Evolutionary conservation across 2,113 vertebrate genomes (phyloP).

Genomic region (Psephotus haematonotus): DNA sequence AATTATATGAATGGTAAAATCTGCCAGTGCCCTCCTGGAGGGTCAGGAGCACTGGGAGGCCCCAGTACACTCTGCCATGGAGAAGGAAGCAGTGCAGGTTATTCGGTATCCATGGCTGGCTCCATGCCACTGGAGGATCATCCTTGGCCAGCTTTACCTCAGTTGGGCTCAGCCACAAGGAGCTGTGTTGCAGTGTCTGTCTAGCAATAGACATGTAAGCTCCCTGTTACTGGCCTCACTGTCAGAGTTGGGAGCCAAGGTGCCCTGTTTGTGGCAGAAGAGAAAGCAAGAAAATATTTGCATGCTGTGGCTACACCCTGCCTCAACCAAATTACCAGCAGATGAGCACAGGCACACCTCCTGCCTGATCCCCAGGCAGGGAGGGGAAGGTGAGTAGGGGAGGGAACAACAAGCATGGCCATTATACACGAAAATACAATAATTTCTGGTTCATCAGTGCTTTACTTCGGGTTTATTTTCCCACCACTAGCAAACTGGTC

Average conservation of each 20-base stretch:
- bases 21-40: neutral
- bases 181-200: accelerated
- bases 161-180: neutral
- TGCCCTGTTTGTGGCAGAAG: neutral
- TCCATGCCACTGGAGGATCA: accelerated
- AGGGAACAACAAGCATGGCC: neutral
- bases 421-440: conserved; percentile 28
- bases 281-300: conserved; percentile 26
- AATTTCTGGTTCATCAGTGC: neutral
- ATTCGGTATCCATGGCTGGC: accelerated
- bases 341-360: neutral
- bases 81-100: neutral
- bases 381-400: conserved; percentile 23
- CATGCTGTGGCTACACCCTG: conserved; percentile 20
- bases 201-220: accelerated
- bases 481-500: accelerated
- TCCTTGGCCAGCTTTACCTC: neutral
- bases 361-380: neutral
- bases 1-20: neutral
- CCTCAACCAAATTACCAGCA: conserved; percentile 22
- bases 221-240: accelerated
- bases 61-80: accelerated
- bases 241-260: neutral
- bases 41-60: neutral
- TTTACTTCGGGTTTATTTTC: neutral